These are phyloP conservation scores for Chironomus tepperi DNA, from an alignment of 1,140 invertebrate species.

Conservation along the genomic window DNA sequence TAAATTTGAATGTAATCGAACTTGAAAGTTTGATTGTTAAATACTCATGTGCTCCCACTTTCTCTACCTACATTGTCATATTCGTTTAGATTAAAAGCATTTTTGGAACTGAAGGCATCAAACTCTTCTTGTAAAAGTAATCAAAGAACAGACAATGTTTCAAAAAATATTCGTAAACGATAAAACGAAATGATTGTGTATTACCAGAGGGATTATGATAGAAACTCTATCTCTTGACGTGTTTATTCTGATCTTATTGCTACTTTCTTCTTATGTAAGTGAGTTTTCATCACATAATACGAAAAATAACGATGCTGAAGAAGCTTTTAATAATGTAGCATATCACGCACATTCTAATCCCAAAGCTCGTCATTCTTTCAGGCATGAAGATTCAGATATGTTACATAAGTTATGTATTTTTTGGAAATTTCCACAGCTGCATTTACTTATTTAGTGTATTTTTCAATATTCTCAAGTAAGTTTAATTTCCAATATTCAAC, in stretches of 20 bases:
- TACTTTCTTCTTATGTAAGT: neutral
- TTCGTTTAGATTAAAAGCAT: neutral
- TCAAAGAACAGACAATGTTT: neutral
- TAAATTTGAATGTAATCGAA: no score
- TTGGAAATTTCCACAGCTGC: no score
- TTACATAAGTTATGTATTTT: neutral
- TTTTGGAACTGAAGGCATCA: no score
- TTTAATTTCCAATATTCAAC: no score
- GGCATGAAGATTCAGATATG: neutral
- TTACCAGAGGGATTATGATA: neutral
- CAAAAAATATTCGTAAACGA: neutral
- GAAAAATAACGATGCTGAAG: neutral
- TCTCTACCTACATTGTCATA: neutral
- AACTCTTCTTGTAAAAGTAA: neutral
- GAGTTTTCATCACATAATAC: neutral
- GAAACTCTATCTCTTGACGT: neutral
- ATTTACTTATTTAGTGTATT: no score
- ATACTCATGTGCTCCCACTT: no score
- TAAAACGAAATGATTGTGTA: neutral
- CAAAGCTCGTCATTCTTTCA: neutral
- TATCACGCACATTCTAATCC: neutral
- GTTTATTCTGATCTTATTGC: neutral
- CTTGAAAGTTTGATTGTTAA: neutral
- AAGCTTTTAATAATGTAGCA: neutral
- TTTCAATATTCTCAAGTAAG: no score